Base-by-base conservation (phyloP, 2,888 invertebrate genomes). In the Ophion costatus region DNA sequence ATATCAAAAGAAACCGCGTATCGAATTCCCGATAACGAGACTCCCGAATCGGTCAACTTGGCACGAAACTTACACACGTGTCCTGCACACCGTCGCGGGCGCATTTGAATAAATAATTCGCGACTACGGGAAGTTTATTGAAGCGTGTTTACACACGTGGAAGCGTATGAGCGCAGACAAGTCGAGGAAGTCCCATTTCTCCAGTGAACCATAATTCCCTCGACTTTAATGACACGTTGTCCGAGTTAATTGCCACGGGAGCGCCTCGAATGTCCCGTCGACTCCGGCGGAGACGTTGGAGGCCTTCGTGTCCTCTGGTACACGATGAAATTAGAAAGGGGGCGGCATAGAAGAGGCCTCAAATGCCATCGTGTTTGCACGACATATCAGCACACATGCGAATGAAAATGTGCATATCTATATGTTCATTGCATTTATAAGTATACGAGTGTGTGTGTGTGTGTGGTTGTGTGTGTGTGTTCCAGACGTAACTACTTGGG, bases 181-280 rank as follows among this genome's bases (percentile, higher is more conserved):
- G 56, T 81, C 45, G 79, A 63, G 74, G 67, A 78, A 56, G 78
- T 45, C 51, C 66, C 63, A 80, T 64, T 81, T 84, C 66, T 84
- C 76, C 70, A 78, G 66, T 78, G 77, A 33, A 24, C 78, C 73
- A 77, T 80, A 77, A 80, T 74, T 82, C 51, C 76, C 69, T 66
- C 66, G 78, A 56, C 59, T 74, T 59, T 83, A 85, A 85, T 83
- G 83, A 85, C 77, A 80, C 67, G 85, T 80, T 85, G 85, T 82
- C 80, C 42, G 22, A 77, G 79, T 82, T 85, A 85, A 82, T 85
- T 82, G 82, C 82, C 56, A 33, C 61, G 38, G 29, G 59, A 61
- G 64, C 22, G 56, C 51, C 45, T n/a, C 56, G 67, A 63, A 51
- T 67, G 45, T 73, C 79, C 71, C 66, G 63, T 33, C 57, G 66